These are phyloP conservation scores for Hippocampus mohnikei DNA, from an alignment of 2,113 vertebrate genomes.

Conservation along the genomic window DNA sequence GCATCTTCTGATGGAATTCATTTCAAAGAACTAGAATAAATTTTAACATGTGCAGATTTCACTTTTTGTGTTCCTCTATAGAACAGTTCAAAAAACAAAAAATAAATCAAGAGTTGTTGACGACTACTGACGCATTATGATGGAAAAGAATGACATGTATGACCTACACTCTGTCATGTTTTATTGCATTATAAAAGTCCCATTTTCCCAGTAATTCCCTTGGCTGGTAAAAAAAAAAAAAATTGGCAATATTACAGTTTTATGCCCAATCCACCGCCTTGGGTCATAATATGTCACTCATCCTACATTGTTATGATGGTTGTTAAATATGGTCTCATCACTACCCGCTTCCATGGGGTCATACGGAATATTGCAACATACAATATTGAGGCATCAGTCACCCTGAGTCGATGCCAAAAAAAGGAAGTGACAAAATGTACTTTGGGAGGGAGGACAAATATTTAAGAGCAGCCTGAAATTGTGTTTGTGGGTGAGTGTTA, in stretches of 20 bases:
- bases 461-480: constrained; percentile 14
- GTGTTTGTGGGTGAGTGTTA: background rate
- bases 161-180: background rate
- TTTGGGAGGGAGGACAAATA: constrained; percentile 15
- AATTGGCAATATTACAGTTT: background rate
- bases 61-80: background rate
- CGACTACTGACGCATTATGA: background rate
- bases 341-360: constrained; percentile 5
- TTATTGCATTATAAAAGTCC: background rate
- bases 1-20: no score
- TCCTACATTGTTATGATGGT: constrained; percentile 5
- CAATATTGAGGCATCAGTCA: constrained; percentile 13
- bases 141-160: background rate
- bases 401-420: background rate
- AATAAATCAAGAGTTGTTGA: background rate
- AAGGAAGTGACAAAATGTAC: constrained; percentile 6
- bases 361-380: constrained; percentile 10
- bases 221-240: background rate
- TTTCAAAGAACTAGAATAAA: no score
- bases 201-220: background rate
- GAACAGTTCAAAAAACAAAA: no score
- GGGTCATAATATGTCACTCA: constrained; percentile 1
- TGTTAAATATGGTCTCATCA: constrained; percentile 22
- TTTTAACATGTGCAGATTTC: background rate
- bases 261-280: background rate